phyloP scores from a whole-genome alignment of 2,113 vertebrate species.

The Prunella himalayana region DNA sequence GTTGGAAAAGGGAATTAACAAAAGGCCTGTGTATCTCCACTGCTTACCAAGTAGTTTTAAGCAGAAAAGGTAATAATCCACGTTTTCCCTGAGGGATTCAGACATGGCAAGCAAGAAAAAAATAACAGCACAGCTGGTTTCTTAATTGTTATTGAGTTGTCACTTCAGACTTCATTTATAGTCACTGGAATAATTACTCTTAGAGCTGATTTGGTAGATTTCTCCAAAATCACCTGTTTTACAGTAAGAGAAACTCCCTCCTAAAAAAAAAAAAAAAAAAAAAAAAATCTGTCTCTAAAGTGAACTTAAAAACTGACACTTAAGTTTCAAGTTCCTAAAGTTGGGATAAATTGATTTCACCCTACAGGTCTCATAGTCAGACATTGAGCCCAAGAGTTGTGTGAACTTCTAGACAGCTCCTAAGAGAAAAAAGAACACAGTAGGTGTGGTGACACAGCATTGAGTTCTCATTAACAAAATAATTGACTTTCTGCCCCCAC shows the following conservation, averaged over 20 bases:
- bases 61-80: background rate
- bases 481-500: background rate
- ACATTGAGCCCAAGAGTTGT: background rate
- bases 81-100: background rate
- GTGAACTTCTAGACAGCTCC: background rate
- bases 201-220: background rate
- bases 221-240: background rate
- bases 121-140: background rate
- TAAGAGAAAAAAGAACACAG: background rate
- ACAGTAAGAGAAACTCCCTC: background rate
- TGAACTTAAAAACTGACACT: background rate
- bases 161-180: background rate
- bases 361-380: background rate
- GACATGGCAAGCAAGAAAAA: background rate
- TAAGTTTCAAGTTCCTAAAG: background rate
- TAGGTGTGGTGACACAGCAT: background rate
- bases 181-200: background rate
- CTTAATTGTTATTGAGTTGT: background rate
- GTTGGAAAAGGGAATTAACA: background rate
- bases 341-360: background rate
- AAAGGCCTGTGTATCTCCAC: fast-evolving
- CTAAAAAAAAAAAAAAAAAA: background rate
- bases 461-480: background rate
- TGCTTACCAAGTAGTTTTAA: background rate
- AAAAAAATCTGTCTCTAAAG: background rate